Evolutionary conservation across 2,797 vertebrate genomes (phyloP).

Genomic region (Ambastaia sidthimunki): DNA sequence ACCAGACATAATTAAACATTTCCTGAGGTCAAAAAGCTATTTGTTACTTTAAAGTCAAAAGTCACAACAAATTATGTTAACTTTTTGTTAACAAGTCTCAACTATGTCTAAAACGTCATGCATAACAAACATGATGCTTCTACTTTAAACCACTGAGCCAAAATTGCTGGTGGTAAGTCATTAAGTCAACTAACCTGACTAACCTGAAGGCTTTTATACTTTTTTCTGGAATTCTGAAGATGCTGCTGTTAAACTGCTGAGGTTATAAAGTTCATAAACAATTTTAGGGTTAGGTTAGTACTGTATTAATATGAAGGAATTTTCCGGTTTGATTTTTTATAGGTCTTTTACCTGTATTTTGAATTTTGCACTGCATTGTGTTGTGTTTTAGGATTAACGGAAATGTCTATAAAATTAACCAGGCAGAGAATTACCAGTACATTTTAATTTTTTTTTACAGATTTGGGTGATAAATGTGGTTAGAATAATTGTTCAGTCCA

Average conservation of each 20-base stretch:
- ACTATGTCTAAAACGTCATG: not conserved
- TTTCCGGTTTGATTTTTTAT: too few relatives aligned
- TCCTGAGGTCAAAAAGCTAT: constrained; percentile 37
- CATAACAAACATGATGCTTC: not conserved
- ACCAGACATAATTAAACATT: constrained; percentile 42
- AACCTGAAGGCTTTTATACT: constrained; percentile 9
- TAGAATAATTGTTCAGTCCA: too few relatives aligned
- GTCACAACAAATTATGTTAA: constrained; percentile 3
- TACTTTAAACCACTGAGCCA: not conserved
- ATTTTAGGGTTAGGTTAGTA: too few relatives aligned
- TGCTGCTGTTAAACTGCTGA: not conserved
- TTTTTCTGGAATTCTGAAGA: constrained; percentile 6
- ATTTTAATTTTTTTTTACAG: too few relatives aligned
- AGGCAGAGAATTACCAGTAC: too few relatives aligned
- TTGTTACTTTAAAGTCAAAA: constrained; percentile 11
- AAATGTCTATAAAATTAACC: too few relatives aligned
- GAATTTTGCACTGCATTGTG: too few relatives aligned
- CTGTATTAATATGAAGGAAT: not conserved
- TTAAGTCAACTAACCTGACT: not conserved
- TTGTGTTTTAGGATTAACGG: too few relatives aligned
- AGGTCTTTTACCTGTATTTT: too few relatives aligned
- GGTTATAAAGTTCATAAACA: not conserved
- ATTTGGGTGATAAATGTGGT: too few relatives aligned
- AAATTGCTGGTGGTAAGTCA: constrained; percentile 25
- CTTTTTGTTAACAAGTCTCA: constrained; percentile 4